Evolutionary conservation across 2,797 vertebrate species (phyloP).

Genomic region (Smutsia temminckii): DNA sequence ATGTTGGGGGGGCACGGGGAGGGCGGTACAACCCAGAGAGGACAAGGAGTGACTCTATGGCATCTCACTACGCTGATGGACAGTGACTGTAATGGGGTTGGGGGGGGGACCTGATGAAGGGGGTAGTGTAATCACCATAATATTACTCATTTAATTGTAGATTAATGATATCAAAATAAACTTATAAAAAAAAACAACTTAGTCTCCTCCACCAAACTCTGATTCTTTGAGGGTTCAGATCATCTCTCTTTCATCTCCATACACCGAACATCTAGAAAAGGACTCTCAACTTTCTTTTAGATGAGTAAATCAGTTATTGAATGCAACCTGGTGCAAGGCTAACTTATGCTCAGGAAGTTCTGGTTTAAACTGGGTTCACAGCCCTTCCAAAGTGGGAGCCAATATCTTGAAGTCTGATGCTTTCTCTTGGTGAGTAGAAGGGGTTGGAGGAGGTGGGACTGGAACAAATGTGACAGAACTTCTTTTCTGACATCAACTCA

Average conservation of each 20-base stretch:
- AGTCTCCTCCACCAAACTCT: not conserved
- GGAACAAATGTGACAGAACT: not conserved
- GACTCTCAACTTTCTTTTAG: conserved; percentile 42
- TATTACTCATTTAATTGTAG: too few relatives aligned
- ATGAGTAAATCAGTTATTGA: not conserved
- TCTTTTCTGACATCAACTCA: conserved; percentile 51
- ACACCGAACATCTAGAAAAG: conserved; percentile 38
- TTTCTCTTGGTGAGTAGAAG: not conserved
- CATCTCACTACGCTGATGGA: too few relatives aligned
- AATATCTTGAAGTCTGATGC: conserved; percentile 39
- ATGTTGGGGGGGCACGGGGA: too few relatives aligned
- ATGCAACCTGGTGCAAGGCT: conserved; percentile 26
- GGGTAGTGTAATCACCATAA: too few relatives aligned
- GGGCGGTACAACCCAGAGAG: too few relatives aligned
- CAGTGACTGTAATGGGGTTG: too few relatives aligned
- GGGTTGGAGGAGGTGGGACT: not conserved
- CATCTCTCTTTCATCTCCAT: conserved; percentile 19
- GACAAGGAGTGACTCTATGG: too few relatives aligned
- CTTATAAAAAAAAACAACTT: not conserved
- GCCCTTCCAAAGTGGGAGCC: conserved; percentile 13
- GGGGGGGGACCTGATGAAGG: too few relatives aligned
- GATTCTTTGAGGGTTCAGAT: not conserved
- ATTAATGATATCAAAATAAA: too few relatives aligned
- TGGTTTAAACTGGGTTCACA: conserved; percentile 44
- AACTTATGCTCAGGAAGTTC: conserved; percentile 33